Evolutionary conservation across 2,797 vertebrate genomes (phyloP).

Genomic region (Characodon lateralis): DNA sequence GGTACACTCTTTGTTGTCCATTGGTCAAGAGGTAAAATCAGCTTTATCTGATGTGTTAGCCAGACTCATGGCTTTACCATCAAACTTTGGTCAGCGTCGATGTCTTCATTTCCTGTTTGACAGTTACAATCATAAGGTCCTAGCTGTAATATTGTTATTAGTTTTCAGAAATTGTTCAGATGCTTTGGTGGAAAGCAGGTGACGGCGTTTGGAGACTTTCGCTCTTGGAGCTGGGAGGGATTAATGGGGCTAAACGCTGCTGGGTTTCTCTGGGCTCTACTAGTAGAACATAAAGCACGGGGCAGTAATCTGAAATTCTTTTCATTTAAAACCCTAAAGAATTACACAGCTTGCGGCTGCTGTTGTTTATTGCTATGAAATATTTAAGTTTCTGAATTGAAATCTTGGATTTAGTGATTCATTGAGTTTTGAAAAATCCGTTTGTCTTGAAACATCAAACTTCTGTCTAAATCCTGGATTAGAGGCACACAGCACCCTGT

Average conservation of each 20-base stretch:
- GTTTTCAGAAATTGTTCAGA: slow-evolving; percentile 41
- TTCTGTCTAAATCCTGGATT: slow-evolving; percentile 52
- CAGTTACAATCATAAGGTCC: background rate
- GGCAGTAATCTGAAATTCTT: slow-evolving; percentile 77
- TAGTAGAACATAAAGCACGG: slow-evolving; percentile 49
- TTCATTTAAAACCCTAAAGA: slow-evolving; percentile 52
- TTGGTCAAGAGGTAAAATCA: slow-evolving; percentile 30
- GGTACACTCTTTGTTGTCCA: slow-evolving; percentile 63
- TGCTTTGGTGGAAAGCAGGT: slow-evolving; percentile 43
- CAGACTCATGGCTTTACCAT: background rate
- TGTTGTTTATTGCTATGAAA: background rate
- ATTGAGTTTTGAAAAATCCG: slow-evolving; percentile 29
- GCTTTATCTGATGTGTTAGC: slow-evolving; percentile 21
- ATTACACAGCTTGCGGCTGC: slow-evolving; percentile 2
- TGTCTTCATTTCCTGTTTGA: background rate
- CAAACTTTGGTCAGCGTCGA: background rate
- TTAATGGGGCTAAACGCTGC: slow-evolving; percentile 66
- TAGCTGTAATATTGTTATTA: slow-evolving; percentile 21
- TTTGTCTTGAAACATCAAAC: slow-evolving; percentile 32
- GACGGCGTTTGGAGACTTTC: slow-evolving; percentile 47
- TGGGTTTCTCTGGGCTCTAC: slow-evolving; percentile 45
- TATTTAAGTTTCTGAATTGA: background rate
- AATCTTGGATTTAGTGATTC: slow-evolving; percentile 9
- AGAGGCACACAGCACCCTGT: slow-evolving; percentile 24
- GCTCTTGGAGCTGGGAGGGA: slow-evolving; percentile 55